Conservation (phyloP, 2,797 vertebrate species). For the Danio aesculapii region DNA sequence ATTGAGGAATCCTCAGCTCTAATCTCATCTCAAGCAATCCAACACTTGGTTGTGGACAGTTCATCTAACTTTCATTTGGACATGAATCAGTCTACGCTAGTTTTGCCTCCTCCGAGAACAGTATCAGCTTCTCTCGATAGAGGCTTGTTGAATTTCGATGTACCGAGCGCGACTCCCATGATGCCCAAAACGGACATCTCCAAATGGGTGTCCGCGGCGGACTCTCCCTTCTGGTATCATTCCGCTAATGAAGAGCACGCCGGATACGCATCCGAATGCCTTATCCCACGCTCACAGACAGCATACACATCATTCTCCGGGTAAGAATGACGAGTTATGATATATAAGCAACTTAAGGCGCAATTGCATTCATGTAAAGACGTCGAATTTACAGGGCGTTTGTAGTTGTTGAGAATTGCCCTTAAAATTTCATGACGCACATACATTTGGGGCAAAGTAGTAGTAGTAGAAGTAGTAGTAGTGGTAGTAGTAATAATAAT, state of each 20-base stretch:
- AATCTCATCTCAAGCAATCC: conserved; percentile 5
- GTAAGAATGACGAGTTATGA: conserved; percentile 62
- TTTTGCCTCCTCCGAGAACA: conserved; percentile 56
- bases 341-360: not conserved
- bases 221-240: conserved; percentile 74
- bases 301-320: conserved; percentile 69
- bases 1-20: conserved; percentile 57
- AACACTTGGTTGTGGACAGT: conserved; percentile 53
- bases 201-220: conserved; percentile 67
- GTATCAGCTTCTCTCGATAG: conserved; percentile 53
- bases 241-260: conserved; percentile 66
- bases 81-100: conserved; percentile 62
- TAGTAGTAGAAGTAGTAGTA: not conserved
- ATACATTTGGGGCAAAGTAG: too few relatives aligned
- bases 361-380: not conserved
- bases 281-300: conserved; percentile 65
- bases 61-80: conserved; percentile 68
- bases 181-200: conserved; percentile 69
- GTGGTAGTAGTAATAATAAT: too few relatives aligned
- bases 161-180: conserved; percentile 49
- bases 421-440: too few relatives aligned
- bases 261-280: conserved; percentile 59
- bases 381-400: not conserved
- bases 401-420: not conserved
- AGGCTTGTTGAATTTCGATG: conserved; percentile 58